Evolutionary conservation across 2,797 vertebrate species (phyloP), one percentile per base, ranked within the genome.

Genomic region (Rallus crepitans): DNA sequence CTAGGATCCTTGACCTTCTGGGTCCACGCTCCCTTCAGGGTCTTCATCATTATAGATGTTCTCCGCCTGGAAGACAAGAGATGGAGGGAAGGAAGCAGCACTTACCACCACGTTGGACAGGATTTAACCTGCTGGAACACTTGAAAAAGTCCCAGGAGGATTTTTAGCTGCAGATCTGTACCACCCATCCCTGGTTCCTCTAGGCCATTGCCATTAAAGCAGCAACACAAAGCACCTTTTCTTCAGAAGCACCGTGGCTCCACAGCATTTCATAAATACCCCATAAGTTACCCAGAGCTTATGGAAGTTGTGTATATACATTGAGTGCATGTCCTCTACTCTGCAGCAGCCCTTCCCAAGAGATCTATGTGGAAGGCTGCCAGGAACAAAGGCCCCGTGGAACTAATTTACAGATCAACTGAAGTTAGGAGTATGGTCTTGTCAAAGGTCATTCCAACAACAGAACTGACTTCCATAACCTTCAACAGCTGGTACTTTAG

Each of bases 31-130:
- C 57, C 99, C 99, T 95, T 99, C 99, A 48, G 99, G 99, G 96
- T 99, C 99, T 97, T 99, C 99, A 45, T 99, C 99, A 6, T 99
- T 99, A 96, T 99, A 99, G 95, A 99, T 99, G 97, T 99, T 99
- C 98, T 99, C 99, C 30, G 99, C 99, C 99, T 99, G 97, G 48
- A 95, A 86, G 9, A 86, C 23, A 82, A 82, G 61, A 63, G 63
- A 82, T 3, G 39, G 55, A 82, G 57, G 37, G 66, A 37, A 18
- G 72, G 23, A 56, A 72, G 35, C 5, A 84, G 25, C 19, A 52
- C 20, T 60, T 61, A 12, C 30, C 45, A 80, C 9, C 15, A 4
- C 13, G n/a, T 0, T 7, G 27, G 56, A 19, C 9, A 47, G 45
- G 35, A 57, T n/a, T 71, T 9, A 48, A 55, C 1, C 12, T 37